A percentile compares a stretch with the other conserved stretches of the same genome.
These are phyloP conservation scores for Leptodactylus fallax DNA, from an alignment of 2,797 vertebrate species.

Conservation along the genomic window DNA sequence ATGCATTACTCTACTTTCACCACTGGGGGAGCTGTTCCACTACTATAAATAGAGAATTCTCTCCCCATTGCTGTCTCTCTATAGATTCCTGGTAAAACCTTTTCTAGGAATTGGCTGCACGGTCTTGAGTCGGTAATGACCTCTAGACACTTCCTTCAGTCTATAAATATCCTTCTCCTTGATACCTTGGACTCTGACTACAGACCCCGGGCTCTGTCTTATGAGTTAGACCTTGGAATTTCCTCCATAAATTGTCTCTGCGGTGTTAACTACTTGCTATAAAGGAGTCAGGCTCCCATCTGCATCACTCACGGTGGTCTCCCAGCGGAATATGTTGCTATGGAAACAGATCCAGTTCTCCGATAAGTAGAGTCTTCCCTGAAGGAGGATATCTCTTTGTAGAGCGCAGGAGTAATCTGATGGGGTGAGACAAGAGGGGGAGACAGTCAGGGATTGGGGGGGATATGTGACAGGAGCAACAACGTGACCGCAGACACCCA, in stretches of 20 bases:
- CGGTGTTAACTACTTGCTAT: background rate
- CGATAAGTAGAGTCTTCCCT: slow-evolving; percentile 89
- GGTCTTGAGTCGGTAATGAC: background rate
- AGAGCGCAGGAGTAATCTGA: slow-evolving; percentile 92
- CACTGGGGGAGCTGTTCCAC: background rate
- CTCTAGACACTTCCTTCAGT: no score
- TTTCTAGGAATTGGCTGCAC: background rate
- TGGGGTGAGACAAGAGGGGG: slow-evolving; percentile 1
- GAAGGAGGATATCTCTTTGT: slow-evolving; percentile 91
- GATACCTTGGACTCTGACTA: no score
- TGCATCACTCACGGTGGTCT: slow-evolving; percentile 84
- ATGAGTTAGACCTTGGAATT: background rate
- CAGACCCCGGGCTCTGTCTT: background rate
- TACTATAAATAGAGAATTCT: background rate
- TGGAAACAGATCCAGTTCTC: slow-evolving; percentile 95
- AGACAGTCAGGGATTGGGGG: background rate
- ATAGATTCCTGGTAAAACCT: background rate
- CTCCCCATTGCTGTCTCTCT: background rate
- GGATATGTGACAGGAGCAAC: no score
- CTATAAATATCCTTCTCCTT: background rate
- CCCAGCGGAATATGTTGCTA: slow-evolving; percentile 96
- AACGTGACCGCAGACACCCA: no score
- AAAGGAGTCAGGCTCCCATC: background rate
- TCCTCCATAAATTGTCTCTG: background rate
- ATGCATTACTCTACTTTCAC: background rate